phyloP scores from a whole-genome alignment of 2,888 invertebrate genomes.

The Hirtodrosophila cameraria region DNA sequence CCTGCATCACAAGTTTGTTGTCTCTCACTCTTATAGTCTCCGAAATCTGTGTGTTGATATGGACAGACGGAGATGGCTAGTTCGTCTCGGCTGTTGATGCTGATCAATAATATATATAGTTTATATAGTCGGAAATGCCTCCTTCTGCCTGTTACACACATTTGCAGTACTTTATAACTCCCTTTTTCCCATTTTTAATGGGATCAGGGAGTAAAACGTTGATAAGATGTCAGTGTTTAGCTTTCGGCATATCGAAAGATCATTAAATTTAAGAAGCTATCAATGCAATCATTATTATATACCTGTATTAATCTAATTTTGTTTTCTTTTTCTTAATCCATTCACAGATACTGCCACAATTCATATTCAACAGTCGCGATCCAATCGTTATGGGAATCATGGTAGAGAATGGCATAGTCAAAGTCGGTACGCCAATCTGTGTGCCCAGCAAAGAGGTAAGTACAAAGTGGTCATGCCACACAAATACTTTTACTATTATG shows the following conservation, averaged over 20 bases:
- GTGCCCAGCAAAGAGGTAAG: conserved; percentile 97
- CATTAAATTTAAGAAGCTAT: neutral
- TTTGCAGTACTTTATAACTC: no score
- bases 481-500: conserved; percentile 66
- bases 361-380: conserved; percentile 98
- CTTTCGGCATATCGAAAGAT: neutral
- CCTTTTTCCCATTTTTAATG: no score
- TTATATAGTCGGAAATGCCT: no score
- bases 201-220: no score
- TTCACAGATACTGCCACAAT: conserved; percentile 90
- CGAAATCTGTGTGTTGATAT: no score
- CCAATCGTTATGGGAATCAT: conserved; percentile 98
- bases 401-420: conserved; percentile 97
- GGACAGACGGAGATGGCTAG: no score
- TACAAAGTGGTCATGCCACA: conserved; percentile 43
- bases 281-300: neutral
- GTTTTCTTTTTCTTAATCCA: neutral
- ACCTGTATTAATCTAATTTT: conserved; percentile 26
- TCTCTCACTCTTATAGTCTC: no score
- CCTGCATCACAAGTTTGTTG: no score
- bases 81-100: no score
- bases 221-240: no score
- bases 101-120: no score
- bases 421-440: conserved; percentile 98
- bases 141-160: no score